Evolutionary conservation across 1,140 invertebrate genomes (phyloP).

Genomic region (Lepidurus packardi): DNA sequence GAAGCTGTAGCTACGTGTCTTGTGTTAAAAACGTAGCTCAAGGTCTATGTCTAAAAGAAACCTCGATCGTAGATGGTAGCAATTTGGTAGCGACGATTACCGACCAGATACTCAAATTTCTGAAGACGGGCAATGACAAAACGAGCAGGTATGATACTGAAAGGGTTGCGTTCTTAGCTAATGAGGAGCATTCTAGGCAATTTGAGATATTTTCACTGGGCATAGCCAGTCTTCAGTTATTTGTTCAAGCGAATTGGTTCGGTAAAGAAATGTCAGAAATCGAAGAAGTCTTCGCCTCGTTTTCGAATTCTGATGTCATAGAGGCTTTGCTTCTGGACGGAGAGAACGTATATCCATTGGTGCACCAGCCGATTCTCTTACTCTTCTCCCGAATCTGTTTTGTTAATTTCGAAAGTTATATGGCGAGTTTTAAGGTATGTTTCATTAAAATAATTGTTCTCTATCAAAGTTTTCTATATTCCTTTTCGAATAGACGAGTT

Average conservation of each 20-base stretch:
- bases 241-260: conserved; percentile 74
- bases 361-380: conserved; percentile 57
- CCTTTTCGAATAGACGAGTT: conserved; percentile 44
- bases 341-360: conserved; percentile 48
- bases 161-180: neutral
- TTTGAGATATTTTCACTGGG: conserved; percentile 48
- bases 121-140: neutral
- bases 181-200: conserved; percentile 26
- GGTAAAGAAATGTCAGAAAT: conserved; percentile 53
- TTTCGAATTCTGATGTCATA: conserved; percentile 35
- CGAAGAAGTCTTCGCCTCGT: neutral
- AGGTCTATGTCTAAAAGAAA: neutral
- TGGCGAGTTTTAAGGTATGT: conserved; percentile 40
- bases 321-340: conserved; percentile 41
- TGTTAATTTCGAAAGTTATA: conserved; percentile 45
- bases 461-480: neutral
- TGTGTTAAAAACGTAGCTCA: neutral
- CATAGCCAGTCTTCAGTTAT: conserved; percentile 58
- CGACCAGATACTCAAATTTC: neutral
- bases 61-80: neutral
- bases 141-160: neutral
- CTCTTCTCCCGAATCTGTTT: conserved; percentile 62
- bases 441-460: conserved; percentile 23
- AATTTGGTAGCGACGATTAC: neutral
- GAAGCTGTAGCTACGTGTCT: neutral